Evolutionary conservation across 1,140 invertebrate species (phyloP).

Genomic region (Lineus longissimus): DNA sequence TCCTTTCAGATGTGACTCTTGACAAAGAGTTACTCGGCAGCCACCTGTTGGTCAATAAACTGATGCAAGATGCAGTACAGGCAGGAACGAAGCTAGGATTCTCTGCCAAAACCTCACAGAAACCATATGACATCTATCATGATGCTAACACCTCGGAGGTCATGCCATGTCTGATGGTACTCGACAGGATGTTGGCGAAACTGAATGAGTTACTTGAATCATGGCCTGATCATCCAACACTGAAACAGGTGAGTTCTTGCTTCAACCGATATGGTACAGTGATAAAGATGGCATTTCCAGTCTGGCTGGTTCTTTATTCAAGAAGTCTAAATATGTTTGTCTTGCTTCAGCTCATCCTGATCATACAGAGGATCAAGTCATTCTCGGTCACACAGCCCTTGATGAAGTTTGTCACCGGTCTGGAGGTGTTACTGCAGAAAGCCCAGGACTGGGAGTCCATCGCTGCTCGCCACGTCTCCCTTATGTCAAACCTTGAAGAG

Average conservation of each 20-base stretch:
- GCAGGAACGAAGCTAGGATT: not conserved
- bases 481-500: constrained; percentile 66
- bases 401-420: constrained; percentile 81
- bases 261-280: not conserved
- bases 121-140: constrained; percentile 74
- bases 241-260: constrained; percentile 64
- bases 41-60: constrained; percentile 30
- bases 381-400: constrained; percentile 78
- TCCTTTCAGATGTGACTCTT: constrained; percentile 21
- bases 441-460: constrained; percentile 84
- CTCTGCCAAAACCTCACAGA: not conserved
- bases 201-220: constrained; percentile 69
- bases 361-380: constrained; percentile 71
- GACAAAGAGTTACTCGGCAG: constrained; percentile 35
- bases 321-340: not conserved
- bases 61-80: constrained; percentile 2
- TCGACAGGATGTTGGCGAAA: constrained; percentile 62
- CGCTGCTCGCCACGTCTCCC: constrained; percentile 79
- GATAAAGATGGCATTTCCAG: not conserved
- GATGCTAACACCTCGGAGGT: constrained; percentile 78
- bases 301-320: no score
- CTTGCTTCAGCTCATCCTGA: constrained; percentile 53
- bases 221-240: constrained; percentile 86
- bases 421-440: constrained; percentile 82
- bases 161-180: constrained; percentile 65